A percentile compares a stretch with the other conserved stretches of the same genome.
Evolutionary conservation across 2,113 vertebrate species (phyloP).

Genomic region (Zingel zingel): DNA sequence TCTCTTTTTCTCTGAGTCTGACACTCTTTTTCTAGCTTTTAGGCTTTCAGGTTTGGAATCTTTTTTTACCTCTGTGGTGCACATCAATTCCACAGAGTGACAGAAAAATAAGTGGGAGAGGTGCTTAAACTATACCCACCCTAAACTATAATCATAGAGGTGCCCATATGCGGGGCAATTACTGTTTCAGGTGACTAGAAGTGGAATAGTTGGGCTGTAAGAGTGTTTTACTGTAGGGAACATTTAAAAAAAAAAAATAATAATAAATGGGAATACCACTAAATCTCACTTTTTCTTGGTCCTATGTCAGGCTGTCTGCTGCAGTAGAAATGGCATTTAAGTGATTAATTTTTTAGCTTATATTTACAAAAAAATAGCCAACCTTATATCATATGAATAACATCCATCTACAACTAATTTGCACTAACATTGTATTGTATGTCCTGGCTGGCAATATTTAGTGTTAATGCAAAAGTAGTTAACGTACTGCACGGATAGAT

Average conservation of each 20-base stretch:
- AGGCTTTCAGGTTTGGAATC: constrained; percentile 33
- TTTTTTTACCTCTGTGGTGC: constrained; percentile 16
- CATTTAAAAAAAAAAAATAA: neutral
- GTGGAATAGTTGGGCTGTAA: constrained; percentile 9
- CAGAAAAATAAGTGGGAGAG: constrained; percentile 48
- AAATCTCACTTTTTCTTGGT: neutral
- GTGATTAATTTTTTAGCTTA: neutral
- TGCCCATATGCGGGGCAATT: constrained; percentile 28
- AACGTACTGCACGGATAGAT: neutral
- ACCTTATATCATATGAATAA: neutral
- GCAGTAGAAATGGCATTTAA: neutral
- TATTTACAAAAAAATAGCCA: neutral
- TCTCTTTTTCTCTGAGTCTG: constrained; percentile 25
- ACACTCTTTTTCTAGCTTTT: constrained; percentile 40
- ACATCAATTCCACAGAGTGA: constrained; percentile 44
- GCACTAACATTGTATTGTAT: neutral
- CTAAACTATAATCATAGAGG: constrained; percentile 22
- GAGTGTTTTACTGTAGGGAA: neutral
- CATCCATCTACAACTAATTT: neutral
- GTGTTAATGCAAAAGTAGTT: neutral
- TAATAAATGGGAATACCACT: neutral
- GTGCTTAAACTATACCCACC: constrained; percentile 40
- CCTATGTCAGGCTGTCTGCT: neutral
- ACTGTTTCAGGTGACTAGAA: constrained; percentile 19
- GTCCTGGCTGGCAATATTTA: neutral